These are phyloP conservation scores for Lithophane socia DNA, from an alignment of 2,888 invertebrate genomes.

Conservation along the genomic window DNA sequence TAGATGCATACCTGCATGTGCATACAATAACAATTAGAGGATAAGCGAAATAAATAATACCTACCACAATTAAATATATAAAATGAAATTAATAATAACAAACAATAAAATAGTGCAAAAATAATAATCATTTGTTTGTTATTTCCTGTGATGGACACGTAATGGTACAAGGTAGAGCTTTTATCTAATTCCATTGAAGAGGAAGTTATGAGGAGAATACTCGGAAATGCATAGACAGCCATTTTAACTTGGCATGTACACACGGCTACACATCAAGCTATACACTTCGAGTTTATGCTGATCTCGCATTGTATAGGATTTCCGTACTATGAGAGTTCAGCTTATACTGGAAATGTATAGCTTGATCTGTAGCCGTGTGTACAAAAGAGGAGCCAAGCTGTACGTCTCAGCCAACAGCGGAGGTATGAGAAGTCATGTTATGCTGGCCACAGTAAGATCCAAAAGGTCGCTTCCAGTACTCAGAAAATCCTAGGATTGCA, in stretches of 20 bases:
- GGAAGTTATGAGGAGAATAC: slow-evolving; percentile 42
- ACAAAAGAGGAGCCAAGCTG: not conserved
- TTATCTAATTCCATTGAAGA: slow-evolving; percentile 54
- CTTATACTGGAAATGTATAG: too few species aligned
- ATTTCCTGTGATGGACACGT: slow-evolving; percentile 44
- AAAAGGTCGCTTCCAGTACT: slow-evolving; percentile 24
- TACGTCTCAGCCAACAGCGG: not conserved
- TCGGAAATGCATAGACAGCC: slow-evolving; percentile 32
- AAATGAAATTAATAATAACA: not conserved
- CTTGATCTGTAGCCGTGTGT: too few species aligned
- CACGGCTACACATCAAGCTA: too few species aligned
- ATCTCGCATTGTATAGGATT: too few species aligned
- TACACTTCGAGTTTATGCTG: too few species aligned
- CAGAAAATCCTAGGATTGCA: slow-evolving; percentile 14
- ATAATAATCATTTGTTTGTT: slow-evolving; percentile 38
- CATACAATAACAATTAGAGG: slow-evolving; percentile 32
- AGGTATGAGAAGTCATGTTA: not conserved
- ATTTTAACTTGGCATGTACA: slow-evolving; percentile 10
- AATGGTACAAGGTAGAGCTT: slow-evolving; percentile 50
- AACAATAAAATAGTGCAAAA: slow-evolving; percentile 30
- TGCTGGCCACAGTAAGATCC: slow-evolving; percentile 15
- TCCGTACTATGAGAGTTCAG: too few species aligned
- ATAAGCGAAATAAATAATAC: slow-evolving; percentile 20
- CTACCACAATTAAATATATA: not conserved
- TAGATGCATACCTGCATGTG: not conserved